Evolutionary conservation across 1,140 invertebrate genomes (phyloP).

Genomic region (Grapholita molesta): DNA sequence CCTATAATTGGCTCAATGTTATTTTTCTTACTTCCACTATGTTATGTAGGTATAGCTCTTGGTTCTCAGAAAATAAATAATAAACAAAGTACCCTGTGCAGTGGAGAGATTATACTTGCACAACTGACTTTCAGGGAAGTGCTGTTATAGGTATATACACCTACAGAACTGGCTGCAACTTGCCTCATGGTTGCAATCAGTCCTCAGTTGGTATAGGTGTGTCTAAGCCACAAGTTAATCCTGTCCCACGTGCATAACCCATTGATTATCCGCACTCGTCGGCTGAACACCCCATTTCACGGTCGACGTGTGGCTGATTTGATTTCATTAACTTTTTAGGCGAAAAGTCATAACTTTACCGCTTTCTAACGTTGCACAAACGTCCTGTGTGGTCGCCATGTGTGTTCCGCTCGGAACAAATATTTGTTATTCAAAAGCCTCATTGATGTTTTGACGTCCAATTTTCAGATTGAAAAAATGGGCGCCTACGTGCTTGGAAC

Average conservation of each 20-base stretch:
- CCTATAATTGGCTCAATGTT: too few species aligned
- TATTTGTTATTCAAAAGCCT: conserved; percentile 60
- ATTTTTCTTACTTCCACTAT: too few species aligned
- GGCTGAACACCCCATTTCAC: conserved; percentile 57
- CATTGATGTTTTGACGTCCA: conserved; percentile 58
- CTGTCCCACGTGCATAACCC: conserved; percentile 26
- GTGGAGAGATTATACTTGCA: too few species aligned
- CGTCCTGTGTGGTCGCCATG: conserved; percentile 67
- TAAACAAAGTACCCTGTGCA: too few species aligned
- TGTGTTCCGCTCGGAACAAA: conserved; percentile 65
- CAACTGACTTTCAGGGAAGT: too few species aligned
- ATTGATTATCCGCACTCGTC: conserved; percentile 46
- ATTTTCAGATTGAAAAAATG: conserved; percentile 46
- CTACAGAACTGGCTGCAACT: too few species aligned
- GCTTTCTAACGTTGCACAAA: conserved; percentile 57
- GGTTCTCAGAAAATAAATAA: too few species aligned
- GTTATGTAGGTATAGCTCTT: too few species aligned
- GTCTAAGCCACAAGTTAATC: conserved; percentile 10
- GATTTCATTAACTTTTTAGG: conserved; percentile 51
- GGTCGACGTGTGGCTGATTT: conserved; percentile 50
- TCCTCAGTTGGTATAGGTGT: conserved; percentile 10
- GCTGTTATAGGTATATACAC: too few species aligned
- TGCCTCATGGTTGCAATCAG: neutral
- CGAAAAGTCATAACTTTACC: conserved; percentile 40
- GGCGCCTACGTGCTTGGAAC: conserved; percentile 34